Conservation (phyloP, 2,888 invertebrate genomes). For the Chaetoderma sp. region DNA sequence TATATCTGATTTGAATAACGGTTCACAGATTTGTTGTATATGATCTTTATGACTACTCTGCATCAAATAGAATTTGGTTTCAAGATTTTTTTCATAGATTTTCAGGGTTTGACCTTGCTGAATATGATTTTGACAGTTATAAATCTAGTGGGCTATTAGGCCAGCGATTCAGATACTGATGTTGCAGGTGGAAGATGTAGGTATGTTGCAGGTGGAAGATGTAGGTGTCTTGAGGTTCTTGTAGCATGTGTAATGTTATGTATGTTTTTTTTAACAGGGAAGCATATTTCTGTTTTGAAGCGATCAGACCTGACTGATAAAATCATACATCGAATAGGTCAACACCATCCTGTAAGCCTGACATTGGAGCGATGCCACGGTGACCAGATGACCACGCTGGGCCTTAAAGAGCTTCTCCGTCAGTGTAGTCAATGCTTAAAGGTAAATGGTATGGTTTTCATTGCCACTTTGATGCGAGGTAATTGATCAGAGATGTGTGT, state of each 20-base stretch:
- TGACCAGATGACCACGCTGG: conserved; percentile 53
- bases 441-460: conserved; percentile 32
- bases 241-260: neutral
- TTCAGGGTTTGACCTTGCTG: no score
- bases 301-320: conserved; percentile 48
- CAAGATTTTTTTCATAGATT: no score
- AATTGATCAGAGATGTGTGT: neutral
- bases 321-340: conserved; percentile 53
- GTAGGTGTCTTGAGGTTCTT: no score
- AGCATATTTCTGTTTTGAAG: conserved; percentile 57
- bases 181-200: no score
- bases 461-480: neutral
- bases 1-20: no score
- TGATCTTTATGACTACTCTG: no score
- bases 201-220: no score
- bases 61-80: no score
- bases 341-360: conserved; percentile 57
- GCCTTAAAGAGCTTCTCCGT: conserved; percentile 59
- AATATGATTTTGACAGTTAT: no score
- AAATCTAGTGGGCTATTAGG: no score
- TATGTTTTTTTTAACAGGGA: conserved; percentile 47
- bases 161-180: no score
- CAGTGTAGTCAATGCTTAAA: conserved; percentile 50
- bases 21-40: no score
- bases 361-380: conserved; percentile 64